These are phyloP conservation scores for Tetragnatha montana DNA, from an alignment of 2,888 invertebrate genomes.

Conservation along the genomic window DNA sequence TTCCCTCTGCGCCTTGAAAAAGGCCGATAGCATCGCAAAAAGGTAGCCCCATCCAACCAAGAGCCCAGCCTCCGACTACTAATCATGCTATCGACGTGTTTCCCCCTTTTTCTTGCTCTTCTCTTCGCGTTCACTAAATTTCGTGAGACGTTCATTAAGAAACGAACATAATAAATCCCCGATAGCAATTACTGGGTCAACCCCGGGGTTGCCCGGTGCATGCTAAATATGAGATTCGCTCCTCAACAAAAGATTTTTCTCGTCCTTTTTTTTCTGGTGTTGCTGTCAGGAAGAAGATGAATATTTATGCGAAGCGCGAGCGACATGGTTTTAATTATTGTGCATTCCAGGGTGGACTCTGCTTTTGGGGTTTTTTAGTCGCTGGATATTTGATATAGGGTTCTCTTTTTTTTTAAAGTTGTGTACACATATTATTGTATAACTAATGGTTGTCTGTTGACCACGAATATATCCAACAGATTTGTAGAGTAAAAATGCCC, in stretches of 20 bases:
- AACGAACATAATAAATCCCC: conserved; percentile 46
- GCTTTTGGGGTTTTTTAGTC: not conserved
- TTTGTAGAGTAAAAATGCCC: no score
- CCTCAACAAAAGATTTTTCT: conserved; percentile 31
- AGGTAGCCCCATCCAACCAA: not conserved
- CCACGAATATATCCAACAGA: no score
- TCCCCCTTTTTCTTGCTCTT: conserved; percentile 11
- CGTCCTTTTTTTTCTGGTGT: not conserved
- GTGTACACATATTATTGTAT: not conserved
- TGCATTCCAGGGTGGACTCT: conserved; percentile 13
- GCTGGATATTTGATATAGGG: not conserved
- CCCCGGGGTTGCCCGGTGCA: conserved; percentile 15
- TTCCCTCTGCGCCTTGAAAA: no score
- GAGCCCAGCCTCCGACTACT: conserved; percentile 24
- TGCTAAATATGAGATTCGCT: conserved; percentile 18
- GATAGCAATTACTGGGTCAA: conserved; percentile 50
- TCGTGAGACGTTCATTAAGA: conserved; percentile 58
- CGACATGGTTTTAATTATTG: conserved; percentile 59
- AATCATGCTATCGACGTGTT: conserved; percentile 48
- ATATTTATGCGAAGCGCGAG: conserved; percentile 47
- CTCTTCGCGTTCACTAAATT: conserved; percentile 12
- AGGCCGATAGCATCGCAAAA: conserved; percentile 12
- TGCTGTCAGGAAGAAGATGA: conserved; percentile 31
- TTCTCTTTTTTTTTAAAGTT: not conserved
- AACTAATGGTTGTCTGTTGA: not conserved